Conservation (phyloP, 2,797 vertebrate species). For the Novumbra hubbsi region DNA sequence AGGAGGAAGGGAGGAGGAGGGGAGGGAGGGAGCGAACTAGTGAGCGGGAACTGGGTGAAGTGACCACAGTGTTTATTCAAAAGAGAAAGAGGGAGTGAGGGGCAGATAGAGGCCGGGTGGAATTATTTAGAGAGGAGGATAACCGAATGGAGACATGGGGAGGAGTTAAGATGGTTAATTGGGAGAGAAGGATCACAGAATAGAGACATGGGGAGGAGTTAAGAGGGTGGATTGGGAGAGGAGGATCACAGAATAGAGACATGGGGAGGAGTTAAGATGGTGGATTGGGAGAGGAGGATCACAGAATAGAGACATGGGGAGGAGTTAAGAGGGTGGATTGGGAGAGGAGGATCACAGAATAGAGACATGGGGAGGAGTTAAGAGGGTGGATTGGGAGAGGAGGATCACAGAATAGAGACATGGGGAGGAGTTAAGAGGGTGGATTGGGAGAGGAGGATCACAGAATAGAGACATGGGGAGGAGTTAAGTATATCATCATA, state of each 20-base stretch:
- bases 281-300: constrained; percentile 65
- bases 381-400: constrained; percentile 64
- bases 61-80: constrained; percentile 46
- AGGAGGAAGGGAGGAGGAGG: constrained; percentile 59
- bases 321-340: constrained; percentile 58
- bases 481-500: constrained; percentile 43
- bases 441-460: constrained; percentile 65
- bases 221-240: constrained; percentile 63
- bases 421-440: constrained; percentile 48
- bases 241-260: constrained; percentile 56
- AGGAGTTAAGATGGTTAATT: constrained; percentile 60
- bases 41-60: constrained; percentile 33
- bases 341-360: constrained; percentile 60
- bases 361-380: constrained; percentile 46
- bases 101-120: constrained; percentile 63
- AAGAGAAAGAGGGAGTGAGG: constrained; percentile 40
- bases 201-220: constrained; percentile 47
- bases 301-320: constrained; percentile 51
- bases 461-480: constrained; percentile 50
- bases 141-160: constrained; percentile 51
- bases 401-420: constrained; percentile 55
- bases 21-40: constrained; percentile 57
- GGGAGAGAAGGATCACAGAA: constrained; percentile 61
- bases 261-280: constrained; percentile 49
- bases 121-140: constrained; percentile 64